Conservation (phyloP, 2,888 invertebrate genomes). For the Drosophila algonquin region DNA sequence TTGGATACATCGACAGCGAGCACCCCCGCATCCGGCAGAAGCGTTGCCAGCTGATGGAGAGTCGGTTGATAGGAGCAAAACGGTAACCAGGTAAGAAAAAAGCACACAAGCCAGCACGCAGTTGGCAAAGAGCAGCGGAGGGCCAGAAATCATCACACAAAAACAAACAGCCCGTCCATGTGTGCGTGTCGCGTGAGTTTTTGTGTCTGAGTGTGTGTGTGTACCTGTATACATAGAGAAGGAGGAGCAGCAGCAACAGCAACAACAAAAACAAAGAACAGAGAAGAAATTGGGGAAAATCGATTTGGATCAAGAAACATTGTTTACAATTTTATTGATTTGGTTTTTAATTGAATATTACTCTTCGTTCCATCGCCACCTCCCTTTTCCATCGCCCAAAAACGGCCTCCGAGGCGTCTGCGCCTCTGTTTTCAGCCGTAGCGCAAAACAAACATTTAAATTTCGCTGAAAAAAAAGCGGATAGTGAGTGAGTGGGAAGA, state of each 20-base stretch:
- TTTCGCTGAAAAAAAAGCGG: not conserved
- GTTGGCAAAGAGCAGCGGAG: not conserved
- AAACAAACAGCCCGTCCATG: conserved; percentile 53
- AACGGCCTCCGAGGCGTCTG: not conserved
- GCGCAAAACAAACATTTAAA: not conserved
- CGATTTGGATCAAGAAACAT: conserved; percentile 65
- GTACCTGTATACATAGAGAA: conserved; percentile 57
- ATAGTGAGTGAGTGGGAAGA: not conserved
- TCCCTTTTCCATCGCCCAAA: not conserved
- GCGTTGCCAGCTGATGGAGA: conserved; percentile 60
- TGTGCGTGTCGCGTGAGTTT: conserved; percentile 32
- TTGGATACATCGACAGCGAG: conserved; percentile 48
- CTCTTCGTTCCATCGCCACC: not conserved
- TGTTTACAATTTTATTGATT: conserved; percentile 79
- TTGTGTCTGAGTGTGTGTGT: conserved; percentile 21
- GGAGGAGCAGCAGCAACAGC: conserved; percentile 41
- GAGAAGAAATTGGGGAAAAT: conserved; percentile 69
- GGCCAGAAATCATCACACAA: conserved; percentile 54
- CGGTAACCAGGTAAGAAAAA: conserved; percentile 59
- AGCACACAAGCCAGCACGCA: not conserved
- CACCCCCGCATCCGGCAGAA: conserved; percentile 19
- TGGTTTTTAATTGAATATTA: conserved; percentile 15
- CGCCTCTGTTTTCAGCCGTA: too few species aligned
- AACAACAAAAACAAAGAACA: conserved; percentile 53
- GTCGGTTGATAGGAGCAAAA: conserved; percentile 61